A percentile compares a stretch with the other conserved stretches of the same genome.
Conservation (phyloP, 2,888 invertebrate species). For the Drosophila kambysellisi region DNA sequence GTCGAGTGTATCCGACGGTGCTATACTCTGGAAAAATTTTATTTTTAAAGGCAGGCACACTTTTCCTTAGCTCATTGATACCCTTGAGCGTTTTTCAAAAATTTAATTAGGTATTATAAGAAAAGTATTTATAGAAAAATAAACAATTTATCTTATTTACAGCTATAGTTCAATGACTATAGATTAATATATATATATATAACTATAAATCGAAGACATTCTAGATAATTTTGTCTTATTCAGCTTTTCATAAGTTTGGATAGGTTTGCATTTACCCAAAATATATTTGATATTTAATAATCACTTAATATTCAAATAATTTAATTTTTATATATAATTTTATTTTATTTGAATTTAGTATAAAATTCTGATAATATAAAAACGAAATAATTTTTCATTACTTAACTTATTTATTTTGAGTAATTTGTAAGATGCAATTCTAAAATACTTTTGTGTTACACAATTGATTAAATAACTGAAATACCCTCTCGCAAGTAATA, state of each 20-base stretch:
- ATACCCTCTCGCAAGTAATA: not conserved
- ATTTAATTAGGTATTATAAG: not conserved
- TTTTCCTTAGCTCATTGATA: no score
- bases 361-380: not conserved
- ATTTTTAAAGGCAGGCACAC: not conserved
- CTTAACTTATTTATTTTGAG: not conserved
- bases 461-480: not conserved
- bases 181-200: not conserved
- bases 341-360: not conserved
- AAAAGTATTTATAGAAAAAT: not conserved
- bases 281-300: no score
- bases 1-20: not conserved
- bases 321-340: not conserved
- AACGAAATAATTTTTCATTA: not conserved
- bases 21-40: not conserved
- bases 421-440: not conserved
- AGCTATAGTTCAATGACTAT: not conserved
- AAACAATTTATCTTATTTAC: not conserved
- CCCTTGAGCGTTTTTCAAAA: not conserved
- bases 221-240: not conserved
- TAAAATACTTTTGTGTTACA: not conserved
- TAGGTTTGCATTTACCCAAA: not conserved
- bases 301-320: not conserved
- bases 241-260: not conserved
- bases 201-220: accelerated